Evolutionary conservation across 2,113 vertebrate genomes (phyloP).

Genomic region (Hippocampus abdominalis): DNA sequence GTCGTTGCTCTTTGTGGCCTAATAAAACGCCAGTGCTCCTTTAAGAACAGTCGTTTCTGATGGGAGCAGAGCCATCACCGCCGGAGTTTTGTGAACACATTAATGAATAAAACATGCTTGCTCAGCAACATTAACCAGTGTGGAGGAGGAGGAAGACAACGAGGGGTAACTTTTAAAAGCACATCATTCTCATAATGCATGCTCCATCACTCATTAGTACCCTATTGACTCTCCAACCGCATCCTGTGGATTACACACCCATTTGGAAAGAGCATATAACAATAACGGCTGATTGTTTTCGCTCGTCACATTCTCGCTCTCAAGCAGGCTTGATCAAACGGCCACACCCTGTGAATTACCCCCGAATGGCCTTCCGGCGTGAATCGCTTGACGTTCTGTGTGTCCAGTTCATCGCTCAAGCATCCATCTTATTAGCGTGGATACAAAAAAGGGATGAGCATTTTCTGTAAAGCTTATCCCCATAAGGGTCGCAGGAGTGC

Average conservation of each 20-base stretch:
- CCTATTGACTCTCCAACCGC: slow-evolving; percentile 9
- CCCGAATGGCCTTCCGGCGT: background rate
- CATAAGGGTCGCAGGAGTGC: too few species aligned
- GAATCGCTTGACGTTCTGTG: background rate
- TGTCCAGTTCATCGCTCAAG: background rate
- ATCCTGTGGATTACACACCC: slow-evolving; percentile 9
- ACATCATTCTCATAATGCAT: slow-evolving; percentile 9
- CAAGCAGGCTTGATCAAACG: background rate
- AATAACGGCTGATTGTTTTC: slow-evolving; percentile 7
- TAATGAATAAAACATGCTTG: slow-evolving; percentile 7
- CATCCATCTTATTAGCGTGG: background rate
- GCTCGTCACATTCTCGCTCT: background rate
- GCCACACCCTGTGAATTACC: background rate
- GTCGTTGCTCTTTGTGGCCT: background rate
- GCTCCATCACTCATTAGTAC: slow-evolving; percentile 22
- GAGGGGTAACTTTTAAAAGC: slow-evolving; percentile 12
- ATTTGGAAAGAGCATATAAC: background rate
- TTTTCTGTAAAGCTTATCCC: background rate
- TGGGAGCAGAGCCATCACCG: background rate
- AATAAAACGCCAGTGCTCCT: background rate
- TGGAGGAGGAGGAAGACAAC: slow-evolving; percentile 5
- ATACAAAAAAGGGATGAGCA: background rate
- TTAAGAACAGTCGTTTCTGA: background rate
- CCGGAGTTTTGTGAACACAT: slow-evolving; percentile 6
- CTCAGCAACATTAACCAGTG: slow-evolving; percentile 7